These are phyloP conservation scores for Epizoanthus ramosus DNA, from an alignment of 92 coral and sea anemone species.

Conservation along the genomic window DNA sequence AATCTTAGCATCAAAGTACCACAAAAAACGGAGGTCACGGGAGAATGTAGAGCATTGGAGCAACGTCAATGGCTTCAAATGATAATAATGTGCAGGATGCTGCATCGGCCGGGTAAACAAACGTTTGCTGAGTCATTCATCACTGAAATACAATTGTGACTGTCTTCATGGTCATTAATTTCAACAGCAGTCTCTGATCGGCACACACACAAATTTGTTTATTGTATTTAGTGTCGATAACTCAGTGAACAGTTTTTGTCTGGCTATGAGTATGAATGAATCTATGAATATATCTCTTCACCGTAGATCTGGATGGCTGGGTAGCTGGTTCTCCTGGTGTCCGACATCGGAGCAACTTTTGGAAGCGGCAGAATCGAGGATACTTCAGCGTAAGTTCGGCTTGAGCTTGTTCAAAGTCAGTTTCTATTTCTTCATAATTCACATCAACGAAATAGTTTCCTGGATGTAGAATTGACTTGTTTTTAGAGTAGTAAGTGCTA, in stretches of 20 bases:
- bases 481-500: too few relatives aligned
- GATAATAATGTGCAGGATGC: constrained; percentile 8
- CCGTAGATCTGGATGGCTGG: constrained; percentile 50
- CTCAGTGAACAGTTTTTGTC: too few relatives aligned
- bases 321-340: constrained; percentile 85
- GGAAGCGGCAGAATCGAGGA: constrained; percentile 83
- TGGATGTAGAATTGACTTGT: too few relatives aligned
- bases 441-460: too few relatives aligned
- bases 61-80: constrained; percentile 18
- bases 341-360: constrained; percentile 89
- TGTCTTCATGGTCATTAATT: not conserved
- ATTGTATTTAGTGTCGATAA: not conserved
- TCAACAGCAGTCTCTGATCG: not conserved
- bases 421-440: too few relatives aligned
- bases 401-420: not conserved
- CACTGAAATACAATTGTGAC: not conserved
- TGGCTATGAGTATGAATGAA: not conserved
- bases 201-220: not conserved
- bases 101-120: constrained; percentile 24
- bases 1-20: not conserved
- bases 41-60: not conserved
- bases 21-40: not conserved
- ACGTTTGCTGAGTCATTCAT: constrained; percentile 31
- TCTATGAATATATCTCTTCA: constrained; percentile 2
- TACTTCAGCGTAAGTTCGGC: constrained; percentile 78